Evolutionary conservation across 2,797 vertebrate species (phyloP), one percentile per base, ranked within the genome.

Genomic region (Enteromius paludinosus): DNA sequence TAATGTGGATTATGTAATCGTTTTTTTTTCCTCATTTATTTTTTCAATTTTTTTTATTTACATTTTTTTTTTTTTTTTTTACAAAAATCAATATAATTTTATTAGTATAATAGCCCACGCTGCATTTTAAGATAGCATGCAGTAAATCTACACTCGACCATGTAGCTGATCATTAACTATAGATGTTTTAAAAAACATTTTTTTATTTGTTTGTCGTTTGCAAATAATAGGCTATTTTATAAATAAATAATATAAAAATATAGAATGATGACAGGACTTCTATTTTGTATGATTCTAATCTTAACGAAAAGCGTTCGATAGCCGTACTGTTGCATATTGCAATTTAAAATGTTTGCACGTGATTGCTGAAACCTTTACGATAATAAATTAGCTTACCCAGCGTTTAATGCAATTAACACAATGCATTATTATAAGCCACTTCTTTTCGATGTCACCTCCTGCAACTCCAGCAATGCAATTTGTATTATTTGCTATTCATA

Each of bases 1-100:
- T 59, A 23, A 15, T 74, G 72, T 41, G n/a, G 38, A 64, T 77
- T 77, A 77, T 77, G 25, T 77, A 77, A 77, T 77, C 41, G 6
- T 30, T 3, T 12, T 61, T 23, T 23, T 54, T n/a, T 10, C 3
- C 4, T 33, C 4, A 4, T 5, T 33, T 33, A 0, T 33, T 5
- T 33, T 5, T 5, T 33, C 5, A 0, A 4, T 5, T 33, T 5
- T 3, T 33, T 33, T 5, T 5, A 0, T 7, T 18, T 18, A 7
- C 0, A 7, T 7, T 49, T 18, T 2, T 49, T 20, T 0, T 38
- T 41, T 9, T 9, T 41, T 41, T 1, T 6, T 0, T 5, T 38
- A 35, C 17, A 41, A 43, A 43, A 59, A 45, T 2, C 1, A 45
- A 45, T 9, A 45, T 73, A 0, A 1, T 28, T 23, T 56, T 8